Evolutionary conservation across 2,113 vertebrate species (phyloP).

Genomic region (Scatophagus argus): DNA sequence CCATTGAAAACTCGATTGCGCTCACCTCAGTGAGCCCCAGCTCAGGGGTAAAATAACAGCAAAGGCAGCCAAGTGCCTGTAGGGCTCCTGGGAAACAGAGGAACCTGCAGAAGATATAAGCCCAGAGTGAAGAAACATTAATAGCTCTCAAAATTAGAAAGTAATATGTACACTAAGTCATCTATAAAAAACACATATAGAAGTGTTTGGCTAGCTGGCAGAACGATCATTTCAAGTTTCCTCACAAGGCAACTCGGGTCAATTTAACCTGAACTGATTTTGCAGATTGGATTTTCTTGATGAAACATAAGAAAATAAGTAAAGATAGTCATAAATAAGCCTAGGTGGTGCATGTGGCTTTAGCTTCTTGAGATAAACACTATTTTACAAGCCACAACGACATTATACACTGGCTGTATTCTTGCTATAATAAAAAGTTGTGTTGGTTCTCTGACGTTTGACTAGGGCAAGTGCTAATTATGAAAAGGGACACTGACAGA

Average conservation of each 20-base stretch:
- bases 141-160: slow-evolving; percentile 28
- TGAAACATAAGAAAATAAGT: not conserved
- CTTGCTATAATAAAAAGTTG: not conserved
- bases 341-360: not conserved
- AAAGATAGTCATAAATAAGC: not conserved
- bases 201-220: not conserved
- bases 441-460: not conserved
- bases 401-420: not conserved
- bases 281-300: not conserved
- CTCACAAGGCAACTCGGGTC: not conserved
- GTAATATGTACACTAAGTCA: not conserved
- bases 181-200: not conserved
- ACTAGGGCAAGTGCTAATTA: not conserved
- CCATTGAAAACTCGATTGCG: not conserved
- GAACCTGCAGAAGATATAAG: slow-evolving; percentile 25
- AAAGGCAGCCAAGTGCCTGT: slow-evolving; percentile 53
- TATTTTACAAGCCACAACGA: not conserved
- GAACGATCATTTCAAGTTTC: not conserved
- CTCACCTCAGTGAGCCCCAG: slow-evolving; percentile 43
- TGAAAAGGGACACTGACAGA: not conserved
- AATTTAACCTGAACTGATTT: not conserved
- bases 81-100: slow-evolving; percentile 36
- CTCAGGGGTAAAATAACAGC: slow-evolving; percentile 38
- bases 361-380: not conserved
- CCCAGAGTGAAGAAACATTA: slow-evolving; percentile 15